phyloP scores from a whole-genome alignment of 2,888 invertebrate species.

The Troides oblongomaculatus region DNA sequence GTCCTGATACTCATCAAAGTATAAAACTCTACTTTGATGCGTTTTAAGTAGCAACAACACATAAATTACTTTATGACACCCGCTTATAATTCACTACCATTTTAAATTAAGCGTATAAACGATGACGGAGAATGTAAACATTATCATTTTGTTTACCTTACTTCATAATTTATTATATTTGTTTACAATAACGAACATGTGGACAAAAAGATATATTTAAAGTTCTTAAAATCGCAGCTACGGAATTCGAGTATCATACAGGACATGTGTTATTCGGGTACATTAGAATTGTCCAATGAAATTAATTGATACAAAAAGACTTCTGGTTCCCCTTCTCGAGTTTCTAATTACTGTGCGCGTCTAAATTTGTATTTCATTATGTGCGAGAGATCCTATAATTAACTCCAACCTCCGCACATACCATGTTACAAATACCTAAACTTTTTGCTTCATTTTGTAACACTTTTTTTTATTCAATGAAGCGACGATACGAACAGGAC shows the following conservation, averaged over 20 bases:
- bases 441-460: slow-evolving; percentile 15
- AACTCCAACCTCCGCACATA: slow-evolving; percentile 31
- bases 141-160: slow-evolving; percentile 35
- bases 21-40: slow-evolving; percentile 18
- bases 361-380: slow-evolving; percentile 33
- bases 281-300: slow-evolving; percentile 59
- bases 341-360: slow-evolving; percentile 51
- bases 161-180: slow-evolving; percentile 17
- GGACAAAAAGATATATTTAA: slow-evolving; percentile 42
- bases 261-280: slow-evolving; percentile 47
- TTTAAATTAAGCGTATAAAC: slow-evolving; percentile 27
- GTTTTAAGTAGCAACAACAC: slow-evolving; percentile 13
- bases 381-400: slow-evolving; percentile 31
- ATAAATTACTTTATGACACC: slow-evolving; percentile 25
- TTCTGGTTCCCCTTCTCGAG: slow-evolving; percentile 48
- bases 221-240: slow-evolving; percentile 20
- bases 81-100: slow-evolving; percentile 22
- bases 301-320: slow-evolving; percentile 60
- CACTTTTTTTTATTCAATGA: background rate
- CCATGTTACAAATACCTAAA: slow-evolving; percentile 18
- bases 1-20: slow-evolving; percentile 19
- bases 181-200: slow-evolving; percentile 22
- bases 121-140: slow-evolving; percentile 29
- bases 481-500: no score
- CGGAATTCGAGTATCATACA: background rate